These are phyloP conservation scores for Glyptemys insculpta DNA, from an alignment of 2,797 vertebrate species.

Conservation along the genomic window DNA sequence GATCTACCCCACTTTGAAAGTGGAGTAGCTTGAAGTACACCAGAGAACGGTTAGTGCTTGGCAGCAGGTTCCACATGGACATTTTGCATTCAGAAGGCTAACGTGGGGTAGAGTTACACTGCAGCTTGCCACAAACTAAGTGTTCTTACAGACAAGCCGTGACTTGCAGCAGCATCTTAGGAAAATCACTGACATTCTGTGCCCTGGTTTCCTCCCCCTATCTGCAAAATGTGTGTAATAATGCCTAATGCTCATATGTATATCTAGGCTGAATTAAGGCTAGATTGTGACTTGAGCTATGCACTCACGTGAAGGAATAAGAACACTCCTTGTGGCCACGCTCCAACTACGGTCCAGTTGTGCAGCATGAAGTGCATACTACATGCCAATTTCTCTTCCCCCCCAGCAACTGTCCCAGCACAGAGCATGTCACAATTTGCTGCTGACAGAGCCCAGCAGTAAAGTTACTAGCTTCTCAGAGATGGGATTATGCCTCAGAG, in stretches of 20 bases:
- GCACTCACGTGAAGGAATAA: rapidly evolving
- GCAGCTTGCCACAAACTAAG: background rate
- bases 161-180: background rate
- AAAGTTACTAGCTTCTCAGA: background rate
- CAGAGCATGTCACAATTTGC: background rate
- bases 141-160: background rate
- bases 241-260: background rate
- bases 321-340: background rate
- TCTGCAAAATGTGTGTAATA: background rate
- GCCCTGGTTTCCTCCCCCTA: background rate
- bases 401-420: background rate
- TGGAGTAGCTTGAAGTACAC: too few relatives aligned
- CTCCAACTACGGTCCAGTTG: background rate
- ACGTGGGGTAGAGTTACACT: background rate
- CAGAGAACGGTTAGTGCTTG: background rate
- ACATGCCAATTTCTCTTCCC: background rate
- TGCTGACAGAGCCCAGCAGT: background rate
- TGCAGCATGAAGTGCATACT: background rate
- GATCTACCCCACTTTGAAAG: too few relatives aligned
- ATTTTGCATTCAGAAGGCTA: background rate
- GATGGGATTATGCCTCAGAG: background rate
- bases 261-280: background rate
- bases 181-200: background rate
- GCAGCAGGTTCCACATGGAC: background rate
- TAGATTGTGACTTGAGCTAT: background rate